Percentiles rank a stretch among this genome's conserved stretches.
Evolutionary conservation across 1,140 invertebrate genomes (phyloP).

Genomic region (Macrocentrus cingulum): DNA sequence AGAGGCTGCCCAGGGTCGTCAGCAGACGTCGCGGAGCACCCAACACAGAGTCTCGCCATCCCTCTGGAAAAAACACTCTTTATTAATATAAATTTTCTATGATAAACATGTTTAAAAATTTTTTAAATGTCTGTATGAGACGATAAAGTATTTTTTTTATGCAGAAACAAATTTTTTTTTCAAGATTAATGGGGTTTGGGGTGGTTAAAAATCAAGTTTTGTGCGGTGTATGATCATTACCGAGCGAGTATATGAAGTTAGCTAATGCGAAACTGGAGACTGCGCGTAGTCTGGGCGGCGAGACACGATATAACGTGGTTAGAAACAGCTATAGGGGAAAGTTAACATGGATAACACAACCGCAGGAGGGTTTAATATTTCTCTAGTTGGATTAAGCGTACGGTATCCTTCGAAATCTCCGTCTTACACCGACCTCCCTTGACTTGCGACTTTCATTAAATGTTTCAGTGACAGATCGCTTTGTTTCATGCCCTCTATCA

Average conservation of each 20-base stretch:
- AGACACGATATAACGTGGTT: conserved; percentile 27
- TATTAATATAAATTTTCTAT: no score
- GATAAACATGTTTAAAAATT: no score
- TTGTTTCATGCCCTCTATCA: conserved; percentile 23
- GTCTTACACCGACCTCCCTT: conserved; percentile 36
- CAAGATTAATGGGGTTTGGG: no score
- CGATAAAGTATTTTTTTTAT: no score
- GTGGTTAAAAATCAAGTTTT: no score
- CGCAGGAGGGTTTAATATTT: conserved; percentile 46
- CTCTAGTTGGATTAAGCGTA: conserved; percentile 36
- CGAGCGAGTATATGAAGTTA: neutral
- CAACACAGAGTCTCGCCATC: conserved; percentile 58
- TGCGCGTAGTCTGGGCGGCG: neutral
- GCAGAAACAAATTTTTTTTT: no score
- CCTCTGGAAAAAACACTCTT: conserved; percentile 50
- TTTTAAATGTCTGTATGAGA: no score
- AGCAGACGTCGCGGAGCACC: conserved; percentile 54
- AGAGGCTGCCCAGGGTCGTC: conserved; percentile 54
- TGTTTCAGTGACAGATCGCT: conserved; percentile 45
- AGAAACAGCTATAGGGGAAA: conserved; percentile 21
- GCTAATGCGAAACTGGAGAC: neutral
- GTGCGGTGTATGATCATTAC: no score
- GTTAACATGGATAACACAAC: conserved; percentile 30
- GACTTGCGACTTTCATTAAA: conserved; percentile 51
- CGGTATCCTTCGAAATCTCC: conserved; percentile 29